Percentiles rank a stretch among this genome's conserved stretches.
These are phyloP conservation scores for Zygaena filipendulae DNA, from an alignment of 2,888 invertebrate genomes.

Conservation along the genomic window DNA sequence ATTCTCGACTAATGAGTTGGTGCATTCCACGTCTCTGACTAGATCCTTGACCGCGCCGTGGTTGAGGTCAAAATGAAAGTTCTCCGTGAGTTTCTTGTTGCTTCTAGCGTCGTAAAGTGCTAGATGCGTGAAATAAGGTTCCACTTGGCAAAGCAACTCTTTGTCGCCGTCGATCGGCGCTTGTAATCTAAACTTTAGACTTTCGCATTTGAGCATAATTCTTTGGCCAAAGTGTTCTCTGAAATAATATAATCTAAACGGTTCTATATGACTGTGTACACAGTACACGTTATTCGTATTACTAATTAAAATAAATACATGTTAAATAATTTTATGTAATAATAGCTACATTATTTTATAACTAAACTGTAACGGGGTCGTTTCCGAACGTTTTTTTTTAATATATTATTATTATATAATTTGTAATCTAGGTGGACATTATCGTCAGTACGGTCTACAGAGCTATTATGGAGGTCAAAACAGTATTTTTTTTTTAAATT, in stretches of 20 bases:
- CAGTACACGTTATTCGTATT: no score
- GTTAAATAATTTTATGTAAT: no score
- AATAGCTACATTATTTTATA: no score
- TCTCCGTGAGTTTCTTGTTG: conserved; percentile 90
- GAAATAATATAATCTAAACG: conserved; percentile 26
- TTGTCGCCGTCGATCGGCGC: conserved; percentile 80
- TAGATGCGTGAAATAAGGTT: conserved; percentile 92
- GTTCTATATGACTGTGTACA: no score
- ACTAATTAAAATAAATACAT: no score
- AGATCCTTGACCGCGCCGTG: conserved; percentile 73
- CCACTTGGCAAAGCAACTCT: conserved; percentile 84
- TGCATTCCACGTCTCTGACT: conserved; percentile 58
- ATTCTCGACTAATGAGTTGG: conserved; percentile 59
- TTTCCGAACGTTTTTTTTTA: no score
- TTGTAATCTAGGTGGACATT: no score
- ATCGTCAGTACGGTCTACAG: no score
- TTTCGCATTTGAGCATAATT: conserved; percentile 85
- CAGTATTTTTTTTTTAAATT: no score
- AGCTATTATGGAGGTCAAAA: no score
- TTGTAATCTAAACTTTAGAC: conserved; percentile 85
- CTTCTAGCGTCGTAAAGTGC: conserved; percentile 91
- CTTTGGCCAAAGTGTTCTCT: conserved; percentile 90
- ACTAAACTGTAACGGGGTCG: no score
- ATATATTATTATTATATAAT: no score
- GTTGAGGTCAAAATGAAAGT: conserved; percentile 91